Conservation (phyloP, 2,113 vertebrate genomes). For the Phalacrocorax aristotelis region DNA sequence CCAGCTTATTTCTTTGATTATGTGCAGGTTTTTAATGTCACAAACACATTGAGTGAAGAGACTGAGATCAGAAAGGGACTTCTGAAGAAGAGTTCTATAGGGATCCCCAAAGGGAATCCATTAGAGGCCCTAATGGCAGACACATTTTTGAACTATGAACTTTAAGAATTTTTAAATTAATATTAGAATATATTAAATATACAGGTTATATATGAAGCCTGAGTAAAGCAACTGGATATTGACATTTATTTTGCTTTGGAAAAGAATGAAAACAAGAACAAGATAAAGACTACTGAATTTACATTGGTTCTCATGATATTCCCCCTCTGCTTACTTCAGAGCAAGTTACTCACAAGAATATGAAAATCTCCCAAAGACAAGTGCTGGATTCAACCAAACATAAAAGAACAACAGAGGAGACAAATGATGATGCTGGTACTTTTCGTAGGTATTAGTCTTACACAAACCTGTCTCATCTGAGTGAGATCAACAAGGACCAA, state of each 20-base stretch:
- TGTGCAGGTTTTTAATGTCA: not conserved
- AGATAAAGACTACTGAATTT: not conserved
- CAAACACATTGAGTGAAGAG: not conserved
- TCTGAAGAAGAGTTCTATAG: not conserved
- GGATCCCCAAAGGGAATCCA: not conserved
- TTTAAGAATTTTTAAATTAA: not conserved
- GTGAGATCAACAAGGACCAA: not conserved
- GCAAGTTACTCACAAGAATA: not conserved
- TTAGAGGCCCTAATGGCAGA: not conserved
- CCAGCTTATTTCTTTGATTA: not conserved
- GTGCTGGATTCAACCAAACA: not conserved
- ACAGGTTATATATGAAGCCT: not conserved
- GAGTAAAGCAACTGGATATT: not conserved
- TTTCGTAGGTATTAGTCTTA: not conserved
- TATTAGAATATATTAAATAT: not conserved
- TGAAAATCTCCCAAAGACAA: not conserved
- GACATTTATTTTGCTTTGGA: not conserved
- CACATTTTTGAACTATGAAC: not conserved
- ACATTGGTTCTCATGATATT: not conserved
- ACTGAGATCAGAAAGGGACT: not conserved
- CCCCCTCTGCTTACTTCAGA: not conserved
- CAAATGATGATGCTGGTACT: not conserved
- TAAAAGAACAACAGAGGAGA: not conserved
- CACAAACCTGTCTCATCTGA: not conserved
- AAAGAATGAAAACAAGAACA: not conserved